Percentiles rank a stretch among this genome's conserved stretches.
Conservation (phyloP, 2,797 vertebrate species). For the Micropoecilia bifurca region DNA sequence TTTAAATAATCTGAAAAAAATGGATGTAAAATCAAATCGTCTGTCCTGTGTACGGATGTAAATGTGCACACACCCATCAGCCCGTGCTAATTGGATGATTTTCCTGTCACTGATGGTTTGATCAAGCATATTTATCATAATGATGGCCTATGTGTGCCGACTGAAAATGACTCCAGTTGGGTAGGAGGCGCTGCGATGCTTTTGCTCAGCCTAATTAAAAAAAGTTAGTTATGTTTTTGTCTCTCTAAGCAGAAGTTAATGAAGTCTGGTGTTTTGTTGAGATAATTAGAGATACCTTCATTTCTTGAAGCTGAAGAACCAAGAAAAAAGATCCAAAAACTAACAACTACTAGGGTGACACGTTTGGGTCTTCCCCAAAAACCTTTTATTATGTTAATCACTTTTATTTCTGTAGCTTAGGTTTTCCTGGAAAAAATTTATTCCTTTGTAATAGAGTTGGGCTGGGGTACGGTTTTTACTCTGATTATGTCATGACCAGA, state of each 20-base stretch:
- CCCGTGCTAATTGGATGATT: conserved; percentile 65
- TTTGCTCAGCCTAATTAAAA: conserved; percentile 49
- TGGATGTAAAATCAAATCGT: conserved; percentile 13
- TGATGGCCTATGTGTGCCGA: conserved; percentile 45
- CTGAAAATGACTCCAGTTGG: conserved; percentile 38
- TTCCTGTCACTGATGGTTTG: conserved; percentile 63
- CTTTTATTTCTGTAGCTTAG: neutral
- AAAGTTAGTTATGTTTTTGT: conserved; percentile 53
- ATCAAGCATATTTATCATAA: conserved; percentile 65
- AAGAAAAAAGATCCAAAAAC: neutral
- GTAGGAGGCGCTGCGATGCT: conserved; percentile 27
- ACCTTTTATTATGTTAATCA: neutral
- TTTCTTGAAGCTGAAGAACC: conserved; percentile 15
- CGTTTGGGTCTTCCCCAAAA: neutral
- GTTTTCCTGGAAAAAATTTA: neutral
- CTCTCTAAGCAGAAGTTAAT: conserved; percentile 50
- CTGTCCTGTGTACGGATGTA: conserved; percentile 31
- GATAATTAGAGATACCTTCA: conserved; percentile 50
- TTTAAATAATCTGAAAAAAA: conserved; percentile 25
- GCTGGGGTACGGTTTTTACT: neutral
- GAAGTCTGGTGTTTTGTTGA: conserved; percentile 33
- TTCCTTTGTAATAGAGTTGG: neutral
- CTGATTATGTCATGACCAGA: neutral
- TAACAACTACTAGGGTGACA: neutral
- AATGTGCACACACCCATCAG: conserved; percentile 42